Base-by-base conservation (phyloP, 2,797 vertebrate genomes). In the Sebastolobus alascanus region DNA sequence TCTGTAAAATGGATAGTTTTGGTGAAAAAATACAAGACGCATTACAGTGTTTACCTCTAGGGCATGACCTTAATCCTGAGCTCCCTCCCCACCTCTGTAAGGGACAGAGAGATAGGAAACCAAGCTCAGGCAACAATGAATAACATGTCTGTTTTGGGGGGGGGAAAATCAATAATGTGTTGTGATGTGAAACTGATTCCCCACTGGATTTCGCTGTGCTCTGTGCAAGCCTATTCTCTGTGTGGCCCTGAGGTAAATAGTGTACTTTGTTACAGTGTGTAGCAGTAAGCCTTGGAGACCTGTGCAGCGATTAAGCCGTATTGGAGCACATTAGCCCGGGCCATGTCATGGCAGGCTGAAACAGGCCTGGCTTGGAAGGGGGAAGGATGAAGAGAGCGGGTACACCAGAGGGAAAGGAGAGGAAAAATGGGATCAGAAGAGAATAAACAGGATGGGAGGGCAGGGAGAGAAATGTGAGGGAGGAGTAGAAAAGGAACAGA, bases 101-200 rank as follows among this genome's bases (percentile, higher is more conserved):
- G 77, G 76, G 74, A 80, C 84, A 84, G 69, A 79, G 80, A 91
- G 84, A 92, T 80, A 87, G 88, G 88, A 91, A 88, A 80, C 80
- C 72, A 55, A 82, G 84, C 84, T 86, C 77, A 82, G 84, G 77
- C 88, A 92, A 92, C 91, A 92, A 93, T 87, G 82, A 90, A 91
- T 89, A 92, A 93, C 80, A 43, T 84, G 86, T 91, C 92, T 89
- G 88, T 92, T 95, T 93, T 88, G 64, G 88, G 88, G 76, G 75
- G 88, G 90, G 72, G 52, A 6, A 6, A 92, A 95, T 96, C 95
- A 95, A 96, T 96, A 95, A 95, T 93, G 92, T 94, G 92, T 94
- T 95, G 90, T 95, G 94, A 96, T 95, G 95, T 95, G 95, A 95
- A 94, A 92, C 93, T 92, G 92, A 95, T 95, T 95, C 94, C 93